Percentiles rank a stretch among this genome's conserved stretches.
Evolutionary conservation across 2,113 vertebrate genomes (phyloP).

Genomic region (Vanacampus margaritifer): DNA sequence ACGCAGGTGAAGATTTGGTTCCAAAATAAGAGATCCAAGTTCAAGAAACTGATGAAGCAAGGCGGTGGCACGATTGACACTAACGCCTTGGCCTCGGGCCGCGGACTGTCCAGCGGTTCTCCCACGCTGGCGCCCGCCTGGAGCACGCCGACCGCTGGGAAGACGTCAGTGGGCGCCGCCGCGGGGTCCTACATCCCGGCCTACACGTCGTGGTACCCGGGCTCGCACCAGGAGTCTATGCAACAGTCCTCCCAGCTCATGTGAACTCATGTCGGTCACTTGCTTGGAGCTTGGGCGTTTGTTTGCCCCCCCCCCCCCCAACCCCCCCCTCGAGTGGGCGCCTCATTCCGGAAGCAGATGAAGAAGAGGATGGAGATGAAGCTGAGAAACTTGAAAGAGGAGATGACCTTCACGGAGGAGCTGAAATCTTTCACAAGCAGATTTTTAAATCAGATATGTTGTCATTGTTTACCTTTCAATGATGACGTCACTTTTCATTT

Average conservation of each 20-base stretch:
- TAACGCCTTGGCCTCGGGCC: constrained; percentile 83
- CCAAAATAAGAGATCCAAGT: constrained; percentile 95
- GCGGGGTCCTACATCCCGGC: constrained; percentile 93
- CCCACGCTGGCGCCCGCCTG: constrained; percentile 88
- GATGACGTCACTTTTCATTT: constrained; percentile 7
- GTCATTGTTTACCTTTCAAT: constrained; percentile 6
- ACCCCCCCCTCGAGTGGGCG: constrained; percentile 58
- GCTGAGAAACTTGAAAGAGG: constrained; percentile 25
- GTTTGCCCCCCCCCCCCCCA: constrained; percentile 51
- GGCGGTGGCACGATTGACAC: constrained; percentile 87
- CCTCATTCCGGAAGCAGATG: constrained; percentile 44
- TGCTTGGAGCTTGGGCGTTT: constrained; percentile 51
- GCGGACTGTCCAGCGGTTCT: constrained; percentile 85
- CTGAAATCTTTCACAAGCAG: constrained; percentile 67
- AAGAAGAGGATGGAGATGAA: constrained; percentile 13
- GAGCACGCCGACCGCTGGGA: constrained; percentile 87
- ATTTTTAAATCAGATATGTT: constrained; percentile 47
- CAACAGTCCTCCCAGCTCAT: constrained; percentile 96
- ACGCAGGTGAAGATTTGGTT: constrained; percentile 94
- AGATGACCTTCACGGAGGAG: constrained; percentile 60
- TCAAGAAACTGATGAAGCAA: constrained; percentile 94
- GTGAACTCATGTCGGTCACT: constrained; percentile 75
- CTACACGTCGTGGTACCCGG: constrained; percentile 98
- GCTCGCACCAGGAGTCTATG: constrained; percentile 98
- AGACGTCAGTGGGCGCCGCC: constrained; percentile 82